Evolutionary conservation across 2,113 vertebrate genomes (phyloP).

Genomic region (Upupa epops): DNA sequence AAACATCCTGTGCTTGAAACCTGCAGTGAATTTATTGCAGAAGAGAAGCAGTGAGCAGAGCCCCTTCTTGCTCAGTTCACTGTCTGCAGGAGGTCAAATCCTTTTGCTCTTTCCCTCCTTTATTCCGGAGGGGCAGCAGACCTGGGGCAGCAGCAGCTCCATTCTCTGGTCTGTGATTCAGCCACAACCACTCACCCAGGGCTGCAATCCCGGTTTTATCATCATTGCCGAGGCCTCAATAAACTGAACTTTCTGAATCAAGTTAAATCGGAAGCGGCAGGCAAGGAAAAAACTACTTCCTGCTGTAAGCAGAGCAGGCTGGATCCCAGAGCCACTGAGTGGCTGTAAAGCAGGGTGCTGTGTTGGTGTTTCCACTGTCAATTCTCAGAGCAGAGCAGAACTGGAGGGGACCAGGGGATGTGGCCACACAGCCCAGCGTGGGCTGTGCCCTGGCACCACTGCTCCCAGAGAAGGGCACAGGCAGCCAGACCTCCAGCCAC

Average conservation of each 20-base stretch:
- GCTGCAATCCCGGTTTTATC: not conserved
- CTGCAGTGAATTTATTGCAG: not conserved
- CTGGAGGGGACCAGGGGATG: not conserved
- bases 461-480: fast-evolving
- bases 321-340: not conserved
- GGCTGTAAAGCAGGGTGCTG: not conserved
- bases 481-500: not conserved
- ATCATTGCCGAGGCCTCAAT: fast-evolving
- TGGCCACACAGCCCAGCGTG: not conserved
- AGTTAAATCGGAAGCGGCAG: not conserved
- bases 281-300: not conserved
- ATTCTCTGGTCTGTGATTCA: not conserved
- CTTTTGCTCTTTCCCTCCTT: not conserved
- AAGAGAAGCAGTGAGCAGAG: not conserved
- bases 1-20: not conserved
- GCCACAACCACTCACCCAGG: not conserved
- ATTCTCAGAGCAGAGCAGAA: not conserved
- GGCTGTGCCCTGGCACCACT: not conserved
- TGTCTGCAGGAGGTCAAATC: not conserved
- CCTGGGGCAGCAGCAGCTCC: not conserved
- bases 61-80: not conserved
- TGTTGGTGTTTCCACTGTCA: not conserved
- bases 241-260: not conserved
- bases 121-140: not conserved
- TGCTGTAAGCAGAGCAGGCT: not conserved